Base-by-base conservation (phyloP, 2,888 invertebrate genomes). In the Megastigmus dorsalis region DNA sequence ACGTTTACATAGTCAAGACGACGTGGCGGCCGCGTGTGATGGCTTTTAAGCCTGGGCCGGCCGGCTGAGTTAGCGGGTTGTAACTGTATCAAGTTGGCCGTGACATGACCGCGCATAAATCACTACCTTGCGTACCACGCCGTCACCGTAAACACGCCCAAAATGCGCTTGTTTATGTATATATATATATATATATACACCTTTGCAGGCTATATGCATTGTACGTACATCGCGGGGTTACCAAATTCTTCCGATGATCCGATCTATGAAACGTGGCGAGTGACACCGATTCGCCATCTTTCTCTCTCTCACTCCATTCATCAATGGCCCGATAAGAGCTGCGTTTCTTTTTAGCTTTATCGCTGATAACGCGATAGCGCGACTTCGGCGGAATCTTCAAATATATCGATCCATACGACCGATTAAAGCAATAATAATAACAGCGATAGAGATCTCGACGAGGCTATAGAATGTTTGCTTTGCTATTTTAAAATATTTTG, bases 21-120 rank as follows among this genome's bases (percentile, higher is more conserved):
- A 10, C 68, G 66, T 70, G 63, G 75, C 77, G 75, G 79, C 74
- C 76, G 67, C 77, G 15, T 74, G 78, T n/a, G 79, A 77, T 13
- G 80, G 23, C 26, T 18, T n/a, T n/a, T n/a, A n/a, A n/a, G n/a
- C n/a, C n/a, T n/a, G n/a, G n/a, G n/a, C 28, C 30, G 48, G 33
- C 60, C 55, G 83, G 82, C 81, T 81, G 83, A 84, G 83, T 85
- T 84, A 84, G 84, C 84, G 83, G 82, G 81, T 85, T 85, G 84
- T 86, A 85, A 87, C 85, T 84, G 83, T 84, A 86, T 86, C 84
- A 85, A 86, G 84, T 85, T 85, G 83, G 83, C 85, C 84, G 84
- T 84, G 83, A 85, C 84, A 84, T 82, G 84, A 84, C 79, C 82
- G 79, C 79, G 83, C 83, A 84, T 87, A 86, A 87, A 86, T 86